Base-by-base conservation (phyloP, 2,797 vertebrate genomes). In the Rhinophrynus dorsalis region DNA sequence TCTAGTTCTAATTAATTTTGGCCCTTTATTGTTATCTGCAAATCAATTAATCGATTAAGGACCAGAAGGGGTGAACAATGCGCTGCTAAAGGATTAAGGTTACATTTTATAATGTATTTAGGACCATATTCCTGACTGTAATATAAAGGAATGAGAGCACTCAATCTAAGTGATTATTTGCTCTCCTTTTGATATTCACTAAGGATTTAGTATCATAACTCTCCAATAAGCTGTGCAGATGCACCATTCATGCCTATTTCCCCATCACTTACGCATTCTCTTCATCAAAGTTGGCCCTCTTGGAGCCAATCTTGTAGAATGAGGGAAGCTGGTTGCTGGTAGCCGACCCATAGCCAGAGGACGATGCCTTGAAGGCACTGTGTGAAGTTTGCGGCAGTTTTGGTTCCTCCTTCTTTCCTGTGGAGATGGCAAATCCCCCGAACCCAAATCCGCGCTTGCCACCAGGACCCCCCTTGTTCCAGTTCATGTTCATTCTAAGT, bases 241-340 rank as follows among this genome's bases (percentile, higher is more conserved):
- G 13, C 37, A n/a, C 17, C 37, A 12, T 38, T 0, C 5, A 45
- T 17, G 8, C 24, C 5, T 12, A 30, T 23, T 11, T 9, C 23
- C 2, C 13, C 2, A 10, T 15, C 6, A 91, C 96, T 96, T 80
- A 99, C 97, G 97, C 95, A 75, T 99, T 99, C 81, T 99, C 97
- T 78, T 99, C 97, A 78, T 99, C 97, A 57, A 99, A 98, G 80
- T 98, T 98, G 0, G 95, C 94, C 77, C 96, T 82, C 79, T 98
- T 99, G 24, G 97, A 95, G 52, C 97, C 97, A 65, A 99, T 99
- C 86, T 99, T 99, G 83, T 98, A 99, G 84, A 99, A 99, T 8
- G 96, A 96, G 50, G 97, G 96, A 27, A 98, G 91, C 81, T 98
- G 96, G 65, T 95, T 94, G 44, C 85, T 83, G 66, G 80, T 80